phyloP scores from a whole-genome alignment of 2,113 vertebrate species.

The Megaptera novaeangliae region DNA sequence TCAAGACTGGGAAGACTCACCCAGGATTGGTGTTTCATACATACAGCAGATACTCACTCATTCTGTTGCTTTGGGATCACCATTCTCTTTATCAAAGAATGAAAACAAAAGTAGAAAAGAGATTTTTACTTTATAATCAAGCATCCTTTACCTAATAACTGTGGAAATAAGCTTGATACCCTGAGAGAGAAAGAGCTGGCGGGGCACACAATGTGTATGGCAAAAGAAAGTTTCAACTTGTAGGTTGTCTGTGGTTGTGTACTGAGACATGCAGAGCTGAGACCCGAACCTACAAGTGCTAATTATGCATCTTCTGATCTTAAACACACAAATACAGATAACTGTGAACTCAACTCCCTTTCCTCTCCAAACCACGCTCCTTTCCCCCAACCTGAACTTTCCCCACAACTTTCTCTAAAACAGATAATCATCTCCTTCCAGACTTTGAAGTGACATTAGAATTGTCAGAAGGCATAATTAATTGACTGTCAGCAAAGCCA shows the following conservation, averaged over 20 bases:
- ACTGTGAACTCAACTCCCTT: conserved; percentile 5
- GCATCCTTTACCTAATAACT: background rate
- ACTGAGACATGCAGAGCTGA: background rate
- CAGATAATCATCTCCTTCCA: conserved; percentile 60
- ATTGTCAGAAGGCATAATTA: conserved; percentile 59
- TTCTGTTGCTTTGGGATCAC: background rate
- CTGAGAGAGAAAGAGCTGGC: background rate
- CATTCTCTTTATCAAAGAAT: background rate
- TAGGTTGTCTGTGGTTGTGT: background rate
- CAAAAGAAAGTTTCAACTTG: background rate
- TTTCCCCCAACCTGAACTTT: conserved; percentile 21
- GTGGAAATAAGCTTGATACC: background rate
- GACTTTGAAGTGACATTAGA: conserved; percentile 63
- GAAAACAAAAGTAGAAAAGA: background rate
- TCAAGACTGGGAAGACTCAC: background rate
- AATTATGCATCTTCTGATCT: conserved; percentile 51
- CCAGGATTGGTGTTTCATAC: background rate
- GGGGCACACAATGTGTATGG: accelerated
- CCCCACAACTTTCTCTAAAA: conserved; percentile 61
- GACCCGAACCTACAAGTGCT: background rate
- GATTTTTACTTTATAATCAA: background rate
- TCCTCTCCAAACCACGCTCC: background rate
- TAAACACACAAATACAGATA: background rate
- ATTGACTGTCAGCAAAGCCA: conserved; percentile 62
- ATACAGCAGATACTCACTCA: background rate